Percentiles rank a stretch among this genome's conserved stretches.
These are phyloP conservation scores for Lymantria dispar DNA, from an alignment of 2,888 invertebrate species.

Conservation along the genomic window DNA sequence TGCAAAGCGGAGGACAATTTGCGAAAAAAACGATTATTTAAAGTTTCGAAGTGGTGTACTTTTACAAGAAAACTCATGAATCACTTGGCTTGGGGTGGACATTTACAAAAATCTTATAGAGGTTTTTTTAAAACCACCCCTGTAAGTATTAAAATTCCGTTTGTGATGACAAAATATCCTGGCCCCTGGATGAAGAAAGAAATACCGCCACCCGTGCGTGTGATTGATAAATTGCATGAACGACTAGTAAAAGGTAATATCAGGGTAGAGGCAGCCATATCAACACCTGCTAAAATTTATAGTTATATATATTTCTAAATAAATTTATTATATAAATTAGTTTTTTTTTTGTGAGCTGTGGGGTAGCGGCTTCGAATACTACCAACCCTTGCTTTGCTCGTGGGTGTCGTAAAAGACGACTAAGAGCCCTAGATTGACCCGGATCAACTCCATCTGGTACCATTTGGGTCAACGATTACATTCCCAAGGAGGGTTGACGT, in stretches of 20 bases:
- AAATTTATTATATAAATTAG: conserved; percentile 11
- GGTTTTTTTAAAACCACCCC: conserved; percentile 58
- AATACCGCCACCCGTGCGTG: conserved; percentile 19
- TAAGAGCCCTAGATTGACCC: too few species aligned
- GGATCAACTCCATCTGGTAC: too few species aligned
- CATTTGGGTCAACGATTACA: too few species aligned
- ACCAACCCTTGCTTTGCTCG: too few species aligned
- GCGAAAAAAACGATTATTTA: too few species aligned
- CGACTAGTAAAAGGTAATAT: conserved; percentile 41
- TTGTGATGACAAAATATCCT: conserved; percentile 29
- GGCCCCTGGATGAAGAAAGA: conserved; percentile 1
- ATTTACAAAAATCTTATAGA: conserved; percentile 44
- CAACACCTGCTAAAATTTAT: conserved; percentile 13
- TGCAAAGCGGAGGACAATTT: too few species aligned
- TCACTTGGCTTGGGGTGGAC: conserved; percentile 55
- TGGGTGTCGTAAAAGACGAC: too few species aligned
- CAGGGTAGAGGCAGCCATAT: conserved; percentile 35
- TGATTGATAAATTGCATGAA: conserved; percentile 22
- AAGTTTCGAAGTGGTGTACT: background rate
- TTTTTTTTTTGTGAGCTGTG: too few species aligned
- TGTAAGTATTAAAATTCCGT: conserved; percentile 39
- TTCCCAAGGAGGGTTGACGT: too few species aligned
- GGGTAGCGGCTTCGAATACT: too few species aligned
- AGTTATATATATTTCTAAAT: conserved; percentile 6
- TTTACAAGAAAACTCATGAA: conserved; percentile 43